Base-by-base conservation (phyloP, 1,140 invertebrate species). In the Ceratina japonica region DNA sequence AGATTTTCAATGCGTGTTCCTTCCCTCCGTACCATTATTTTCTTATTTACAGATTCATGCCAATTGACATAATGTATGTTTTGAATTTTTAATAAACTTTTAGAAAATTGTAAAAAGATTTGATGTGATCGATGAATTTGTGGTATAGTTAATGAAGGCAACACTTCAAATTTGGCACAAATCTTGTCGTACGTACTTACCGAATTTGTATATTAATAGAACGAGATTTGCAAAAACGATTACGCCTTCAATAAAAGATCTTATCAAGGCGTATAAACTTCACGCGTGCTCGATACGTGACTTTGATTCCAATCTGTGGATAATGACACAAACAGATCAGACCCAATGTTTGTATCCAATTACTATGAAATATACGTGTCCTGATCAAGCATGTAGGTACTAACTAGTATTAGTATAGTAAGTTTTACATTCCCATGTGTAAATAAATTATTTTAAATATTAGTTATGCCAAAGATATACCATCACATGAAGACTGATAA, bases 221-320 rank as follows among this genome's bases (percentile, higher is more conserved):
- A 5, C 20, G 20, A 13, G 2, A 65, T 51, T 3, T 22, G 3
- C 5, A 44, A 15, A 22, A 12, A 8, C 4, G 63, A n/a, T 69
- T 69, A 18, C 1, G 3, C 20, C 13, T 24, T 5, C 7, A 22
- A 22, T 8, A 2, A 56, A 71, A 54, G 58, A 70, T 65, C 51
- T 63, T 63, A 37, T 49, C 27, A 20, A 18, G 18, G 75, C 51
- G 10, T 27, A 56, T 66, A 54, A 61, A 51, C 69, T 18, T 5
- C 49, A 51, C 31, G 56, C 75, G 68, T 65, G 79, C 63, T 52
- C 54, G 59, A 59, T 86, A 80, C 85, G 85, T 87, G 85, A 86
- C 69, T 61, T 20, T 54, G 54, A 63, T 63, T 37, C 54, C 52
- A 84, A 72, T 86, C 79, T 27, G 54, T 27, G 70, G 85, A 87